phyloP scores from a whole-genome alignment of 2,797 vertebrate species.

The Catharus ustulatus region DNA sequence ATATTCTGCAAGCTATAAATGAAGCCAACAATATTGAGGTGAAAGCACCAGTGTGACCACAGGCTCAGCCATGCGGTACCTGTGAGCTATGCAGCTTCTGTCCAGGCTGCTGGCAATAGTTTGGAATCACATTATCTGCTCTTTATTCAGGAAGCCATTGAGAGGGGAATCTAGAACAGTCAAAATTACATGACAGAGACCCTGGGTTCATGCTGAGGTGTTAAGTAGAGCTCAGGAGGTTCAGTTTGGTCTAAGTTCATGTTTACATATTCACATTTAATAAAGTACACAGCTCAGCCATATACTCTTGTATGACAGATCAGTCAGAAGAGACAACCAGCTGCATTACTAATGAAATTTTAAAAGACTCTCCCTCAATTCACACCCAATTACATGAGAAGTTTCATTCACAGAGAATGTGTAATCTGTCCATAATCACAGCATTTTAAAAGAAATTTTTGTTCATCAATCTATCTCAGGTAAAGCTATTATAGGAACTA shows the following conservation, averaged over 20 bases:
- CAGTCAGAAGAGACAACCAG: background rate
- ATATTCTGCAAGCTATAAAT: background rate
- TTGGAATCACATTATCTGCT: background rate
- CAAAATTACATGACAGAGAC: background rate
- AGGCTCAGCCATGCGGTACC: background rate
- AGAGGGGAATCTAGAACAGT: background rate
- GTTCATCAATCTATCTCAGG: constrained; percentile 5
- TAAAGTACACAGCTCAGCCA: background rate
- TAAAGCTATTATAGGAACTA: constrained; percentile 18
- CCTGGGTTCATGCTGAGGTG: background rate
- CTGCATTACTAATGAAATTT: background rate
- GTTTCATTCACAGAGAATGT: background rate
- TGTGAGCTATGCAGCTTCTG: background rate
- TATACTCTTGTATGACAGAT: background rate
- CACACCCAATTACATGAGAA: background rate
- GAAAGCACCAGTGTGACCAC: background rate
- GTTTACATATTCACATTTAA: background rate
- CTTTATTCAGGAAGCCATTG: background rate
- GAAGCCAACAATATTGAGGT: background rate
- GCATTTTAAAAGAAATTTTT: constrained; percentile 24
- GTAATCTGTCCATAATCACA: background rate
- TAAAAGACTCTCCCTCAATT: constrained; percentile 12
- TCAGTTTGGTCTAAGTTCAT: background rate
- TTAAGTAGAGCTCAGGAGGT: background rate
- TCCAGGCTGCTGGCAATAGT: background rate